Base-by-base conservation (phyloP, 2,888 invertebrate genomes). In the Volucella inflata region DNA sequence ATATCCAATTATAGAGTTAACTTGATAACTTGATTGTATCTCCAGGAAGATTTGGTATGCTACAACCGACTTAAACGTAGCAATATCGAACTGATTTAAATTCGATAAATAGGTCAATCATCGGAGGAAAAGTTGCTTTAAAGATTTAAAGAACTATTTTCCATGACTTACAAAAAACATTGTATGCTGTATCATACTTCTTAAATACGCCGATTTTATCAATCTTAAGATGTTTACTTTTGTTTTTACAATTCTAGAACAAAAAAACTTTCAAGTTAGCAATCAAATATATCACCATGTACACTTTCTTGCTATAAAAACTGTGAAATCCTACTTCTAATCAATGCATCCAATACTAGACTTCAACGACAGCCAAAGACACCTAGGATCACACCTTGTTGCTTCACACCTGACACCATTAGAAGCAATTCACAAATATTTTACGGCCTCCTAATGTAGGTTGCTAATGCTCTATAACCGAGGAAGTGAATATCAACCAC, bases 371-470 rank as follows among this genome's bases (percentile, higher is more conserved):
- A 72, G 50, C 42, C n/a, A 44, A 55, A 57, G 44, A 57, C 50
- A 64, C 64, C 57, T 50, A 6, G 36, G 55, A 75, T 68, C 48
- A 62, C 62, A 64, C 57, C 78, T 55, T 75, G 46, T 75, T 75
- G 57, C 57, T 62, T 76, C 67, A 42, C 50, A 65, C 78, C 78
- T 71, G 71, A 76, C 77, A 65, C 77, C 70, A 65, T 81, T 71
- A 76, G 51, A 16, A 65, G 75, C 83, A 74, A 78, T 78, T 67
- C 72, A 50, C 72, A 68, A 83, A 74, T 78, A 83, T 67, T 68
- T 78, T 57, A 78, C 59, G 78, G 68, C 78, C 67, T 68, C 44
- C 77, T 72, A 68, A 68, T 68, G 60, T 74, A 57, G 40, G 11
- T 36, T 44, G 50, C 48, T 53, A 55, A 44, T 57, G 36, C 30